phyloP scores from a whole-genome alignment of 1,140 invertebrate genomes.

The Heliconius eleuchia region DNA sequence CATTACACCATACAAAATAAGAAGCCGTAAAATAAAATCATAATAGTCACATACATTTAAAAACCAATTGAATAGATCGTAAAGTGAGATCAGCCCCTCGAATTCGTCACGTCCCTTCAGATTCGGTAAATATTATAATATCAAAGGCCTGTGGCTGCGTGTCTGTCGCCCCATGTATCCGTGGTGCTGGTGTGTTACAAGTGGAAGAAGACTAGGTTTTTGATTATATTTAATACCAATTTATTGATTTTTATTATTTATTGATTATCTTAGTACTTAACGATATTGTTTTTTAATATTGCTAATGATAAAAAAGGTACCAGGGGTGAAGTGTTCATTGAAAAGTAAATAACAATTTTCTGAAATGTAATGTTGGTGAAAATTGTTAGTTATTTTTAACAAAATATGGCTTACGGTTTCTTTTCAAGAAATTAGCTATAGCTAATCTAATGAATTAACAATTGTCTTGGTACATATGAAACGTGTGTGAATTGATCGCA shows the following conservation, averaged over 20 bases:
- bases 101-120: conserved; percentile 25
- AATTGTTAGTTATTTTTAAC: too few relatives aligned
- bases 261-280: not conserved
- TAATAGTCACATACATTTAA: conserved; percentile 26
- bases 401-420: too few relatives aligned
- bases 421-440: too few relatives aligned
- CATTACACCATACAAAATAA: not conserved
- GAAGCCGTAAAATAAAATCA: conserved; percentile 6
- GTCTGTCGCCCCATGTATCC: not conserved
- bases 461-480: too few relatives aligned
- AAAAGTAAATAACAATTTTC: too few relatives aligned
- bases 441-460: too few relatives aligned
- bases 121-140: conserved; percentile 49
- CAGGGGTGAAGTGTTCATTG: too few relatives aligned
- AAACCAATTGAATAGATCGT: conserved; percentile 26
- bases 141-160: conserved; percentile 47
- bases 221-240: not conserved
- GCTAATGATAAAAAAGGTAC: too few relatives aligned
- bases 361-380: too few relatives aligned
- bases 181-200: not conserved
- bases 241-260: not conserved
- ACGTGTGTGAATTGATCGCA: too few relatives aligned
- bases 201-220: not conserved
- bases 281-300: too few relatives aligned
- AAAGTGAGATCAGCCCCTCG: conserved; percentile 30